Evolutionary conservation across 2,888 invertebrate genomes (phyloP).

Genomic region (Rhamphomyia laevipes): DNA sequence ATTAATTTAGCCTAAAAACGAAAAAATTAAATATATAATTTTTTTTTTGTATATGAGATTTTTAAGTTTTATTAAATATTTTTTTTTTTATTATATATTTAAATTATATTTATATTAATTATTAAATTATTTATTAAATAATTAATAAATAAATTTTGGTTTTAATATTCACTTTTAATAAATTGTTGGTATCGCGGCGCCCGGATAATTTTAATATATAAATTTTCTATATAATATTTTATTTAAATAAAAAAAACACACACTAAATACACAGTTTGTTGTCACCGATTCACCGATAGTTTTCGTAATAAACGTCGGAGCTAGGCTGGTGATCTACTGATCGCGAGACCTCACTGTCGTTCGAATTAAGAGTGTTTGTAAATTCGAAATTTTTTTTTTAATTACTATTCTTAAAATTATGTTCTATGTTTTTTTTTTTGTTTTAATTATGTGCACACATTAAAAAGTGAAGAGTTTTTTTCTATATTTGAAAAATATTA

Average conservation of each 20-base stretch:
- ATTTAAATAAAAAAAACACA: conserved; percentile 9
- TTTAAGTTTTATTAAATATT: conserved; percentile 8
- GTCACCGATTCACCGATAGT: conserved; percentile 39
- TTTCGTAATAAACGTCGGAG: conserved; percentile 40
- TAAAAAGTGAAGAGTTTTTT: no score
- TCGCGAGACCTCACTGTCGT: conserved; percentile 41
- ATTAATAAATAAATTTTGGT: not conserved
- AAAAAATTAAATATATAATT: conserved; percentile 13
- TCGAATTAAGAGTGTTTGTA: conserved; percentile 40
- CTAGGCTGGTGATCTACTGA: conserved; percentile 42
- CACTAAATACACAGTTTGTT: conserved; percentile 24
- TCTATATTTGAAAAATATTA: no score
- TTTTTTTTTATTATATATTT: not conserved
- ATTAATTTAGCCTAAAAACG: conserved; percentile 15
- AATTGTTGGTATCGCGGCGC: not conserved
- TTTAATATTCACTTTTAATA: not conserved
- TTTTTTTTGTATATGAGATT: conserved; percentile 15
- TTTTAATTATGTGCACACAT: no score
- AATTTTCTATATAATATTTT: no score
- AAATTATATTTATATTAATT: not conserved
- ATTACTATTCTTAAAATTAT: not conserved
- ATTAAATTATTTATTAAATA: not conserved
- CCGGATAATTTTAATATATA: not conserved
- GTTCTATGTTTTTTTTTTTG: not conserved
- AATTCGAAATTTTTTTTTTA: conserved; percentile 26